A percentile compares a stretch with the other conserved stretches of the same genome.
Evolutionary conservation across 2,113 vertebrate genomes (phyloP).

Genomic region (Myiagra hebetior): DNA sequence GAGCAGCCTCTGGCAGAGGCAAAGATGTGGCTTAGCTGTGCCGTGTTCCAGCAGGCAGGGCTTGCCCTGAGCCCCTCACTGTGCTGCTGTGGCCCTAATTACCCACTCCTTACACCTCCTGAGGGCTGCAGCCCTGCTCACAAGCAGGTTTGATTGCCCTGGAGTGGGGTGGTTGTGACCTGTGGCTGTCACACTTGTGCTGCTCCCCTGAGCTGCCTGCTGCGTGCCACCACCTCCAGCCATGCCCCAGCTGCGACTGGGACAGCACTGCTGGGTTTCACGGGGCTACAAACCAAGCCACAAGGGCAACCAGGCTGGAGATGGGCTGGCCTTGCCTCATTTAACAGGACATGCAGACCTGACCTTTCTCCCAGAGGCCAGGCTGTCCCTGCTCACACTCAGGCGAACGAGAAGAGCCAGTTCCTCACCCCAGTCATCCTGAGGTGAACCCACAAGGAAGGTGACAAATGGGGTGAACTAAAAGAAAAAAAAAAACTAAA

Average conservation of each 20-base stretch:
- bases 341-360: neutral
- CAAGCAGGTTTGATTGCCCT: neutral
- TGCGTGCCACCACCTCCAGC: neutral
- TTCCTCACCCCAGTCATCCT: neutral
- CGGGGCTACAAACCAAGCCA: neutral
- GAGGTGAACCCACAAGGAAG: neutral
- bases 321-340: neutral
- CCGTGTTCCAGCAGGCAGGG: neutral
- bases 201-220: neutral
- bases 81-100: neutral
- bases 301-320: neutral
- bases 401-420: neutral
- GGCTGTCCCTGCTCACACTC: neutral
- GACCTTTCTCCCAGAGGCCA: neutral
- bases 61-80: neutral
- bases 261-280: neutral
- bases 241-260: neutral
- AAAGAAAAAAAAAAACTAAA: neutral
- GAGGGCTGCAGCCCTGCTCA: neutral
- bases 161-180: no score
- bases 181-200: accelerated
- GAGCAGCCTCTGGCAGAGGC: neutral
- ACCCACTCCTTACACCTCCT: neutral
- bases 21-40: neutral
- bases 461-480: neutral